These are phyloP conservation scores for Pangasius sanitwongsei DNA, from an alignment of 2,797 vertebrate species.

Conservation along the genomic window DNA sequence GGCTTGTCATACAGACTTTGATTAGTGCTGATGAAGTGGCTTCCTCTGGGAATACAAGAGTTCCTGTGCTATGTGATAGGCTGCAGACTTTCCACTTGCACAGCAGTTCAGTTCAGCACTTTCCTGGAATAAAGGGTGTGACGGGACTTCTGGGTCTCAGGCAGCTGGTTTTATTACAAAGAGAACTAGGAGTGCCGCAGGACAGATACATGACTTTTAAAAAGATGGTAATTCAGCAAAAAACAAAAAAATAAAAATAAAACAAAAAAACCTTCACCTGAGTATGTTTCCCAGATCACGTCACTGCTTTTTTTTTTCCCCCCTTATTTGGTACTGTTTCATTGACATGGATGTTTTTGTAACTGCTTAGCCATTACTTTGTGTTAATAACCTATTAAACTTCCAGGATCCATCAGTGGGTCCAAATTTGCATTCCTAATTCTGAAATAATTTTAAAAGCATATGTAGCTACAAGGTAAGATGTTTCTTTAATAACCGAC, in stretches of 20 bases:
- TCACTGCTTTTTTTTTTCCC: neutral
- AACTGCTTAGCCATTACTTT: neutral
- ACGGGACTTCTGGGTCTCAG: slow-evolving; percentile 23
- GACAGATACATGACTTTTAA: neutral
- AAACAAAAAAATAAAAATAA: neutral
- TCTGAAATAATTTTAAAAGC: neutral
- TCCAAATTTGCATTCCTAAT: neutral
- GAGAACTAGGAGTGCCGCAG: slow-evolving; percentile 19
- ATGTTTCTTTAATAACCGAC: neutral
- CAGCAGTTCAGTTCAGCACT: slow-evolving; percentile 43
- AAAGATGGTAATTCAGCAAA: neutral
- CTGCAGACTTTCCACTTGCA: slow-evolving; percentile 54
- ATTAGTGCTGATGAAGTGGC: slow-evolving; percentile 42
- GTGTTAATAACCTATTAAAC: neutral
- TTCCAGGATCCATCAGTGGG: neutral
- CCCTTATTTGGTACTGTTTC: neutral
- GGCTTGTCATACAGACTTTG: slow-evolving; percentile 14
- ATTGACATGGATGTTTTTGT: neutral
- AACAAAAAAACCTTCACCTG: neutral
- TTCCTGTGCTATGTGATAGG: slow-evolving; percentile 54
- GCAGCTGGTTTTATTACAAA: slow-evolving; percentile 21
- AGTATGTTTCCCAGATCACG: neutral
- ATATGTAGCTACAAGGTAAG: neutral
- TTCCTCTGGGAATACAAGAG: slow-evolving; percentile 55
- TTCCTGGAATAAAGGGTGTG: slow-evolving; percentile 42